Evolutionary conservation across 2,113 vertebrate genomes (phyloP).

Genomic region (Oryzias curvinotus): DNA sequence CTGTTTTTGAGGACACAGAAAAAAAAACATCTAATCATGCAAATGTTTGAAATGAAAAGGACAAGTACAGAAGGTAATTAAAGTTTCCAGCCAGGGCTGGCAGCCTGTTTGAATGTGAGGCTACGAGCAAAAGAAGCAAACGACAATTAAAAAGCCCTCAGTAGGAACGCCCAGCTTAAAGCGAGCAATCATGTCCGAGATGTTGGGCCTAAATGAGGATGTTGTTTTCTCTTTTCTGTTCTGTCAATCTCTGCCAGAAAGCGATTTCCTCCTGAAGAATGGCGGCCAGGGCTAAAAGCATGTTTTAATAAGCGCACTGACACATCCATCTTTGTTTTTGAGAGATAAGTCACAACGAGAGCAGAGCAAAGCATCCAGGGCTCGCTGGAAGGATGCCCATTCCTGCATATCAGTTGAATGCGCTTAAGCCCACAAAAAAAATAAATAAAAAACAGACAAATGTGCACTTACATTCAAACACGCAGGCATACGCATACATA

Average conservation of each 20-base stretch:
- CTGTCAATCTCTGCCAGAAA: conserved; percentile 79
- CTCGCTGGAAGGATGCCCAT: conserved; percentile 73
- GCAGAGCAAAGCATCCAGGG: conserved; percentile 67
- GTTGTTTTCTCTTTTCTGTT: conserved; percentile 75
- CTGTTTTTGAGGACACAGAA: conserved; percentile 43
- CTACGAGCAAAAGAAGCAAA: conserved; percentile 67
- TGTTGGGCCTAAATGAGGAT: conserved; percentile 77
- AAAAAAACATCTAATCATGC: conserved; percentile 58
- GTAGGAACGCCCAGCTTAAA: conserved; percentile 75
- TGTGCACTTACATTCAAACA: conserved; percentile 45
- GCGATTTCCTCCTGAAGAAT: conserved; percentile 75
- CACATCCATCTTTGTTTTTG: conserved; percentile 80
- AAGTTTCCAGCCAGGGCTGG: conserved; percentile 68
- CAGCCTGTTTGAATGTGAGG: conserved; percentile 56
- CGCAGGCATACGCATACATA: conserved; percentile 52
- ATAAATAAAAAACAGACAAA: conserved; percentile 50
- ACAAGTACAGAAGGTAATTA: conserved; percentile 75
- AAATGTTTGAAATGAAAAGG: conserved; percentile 71
- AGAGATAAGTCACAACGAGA: conserved; percentile 77
- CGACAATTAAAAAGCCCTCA: conserved; percentile 74
- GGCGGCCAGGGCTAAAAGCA: conserved; percentile 73
- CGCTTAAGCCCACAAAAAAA: conserved; percentile 62
- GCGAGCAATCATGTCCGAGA: conserved; percentile 77
- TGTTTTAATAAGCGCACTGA: conserved; percentile 79
- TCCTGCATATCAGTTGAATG: conserved; percentile 67